Base-by-base conservation (phyloP, 2,113 vertebrate genomes). In the Thunnus maccoyii region DNA sequence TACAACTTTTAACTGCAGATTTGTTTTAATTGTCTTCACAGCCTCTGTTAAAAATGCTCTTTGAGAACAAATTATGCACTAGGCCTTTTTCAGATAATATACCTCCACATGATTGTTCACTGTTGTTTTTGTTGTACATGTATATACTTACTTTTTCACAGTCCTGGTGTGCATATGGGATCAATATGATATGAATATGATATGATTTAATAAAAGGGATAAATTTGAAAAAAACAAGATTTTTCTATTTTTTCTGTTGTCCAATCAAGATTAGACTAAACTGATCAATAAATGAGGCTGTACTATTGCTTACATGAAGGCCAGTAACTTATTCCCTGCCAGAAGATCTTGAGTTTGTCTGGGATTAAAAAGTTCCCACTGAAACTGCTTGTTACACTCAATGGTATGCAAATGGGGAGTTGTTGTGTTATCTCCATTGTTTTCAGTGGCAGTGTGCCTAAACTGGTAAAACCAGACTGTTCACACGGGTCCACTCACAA, bases 381-480 rank as follows among this genome's bases (percentile, higher is more conserved):
- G 48, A 91, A 89, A 87, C 65, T 50, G 71, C 50, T 52, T 36
- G 47, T 82, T 65, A 83, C 32, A 55, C 27, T 57, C 44, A 54
- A 2, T 50, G n/a, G 32, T 78, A 30, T 57, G 78, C 41, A 47
- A 64, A 16, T 50, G 47, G 10, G 17, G 65, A 58, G 52, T 57
- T 75, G 47, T 27, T 22, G 7, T 63, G 69, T 72, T 72, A 55
- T 84, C 36, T 81, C 44, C n/a, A 71, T 80, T 90, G 83, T 86
- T 77, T 47, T 72, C 46, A 32, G 36, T 25, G 52, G 66, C 78
- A 88, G 91, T 89, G 85, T 57, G 68, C 72, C 85, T 75, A 8
- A 90, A 92, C 91, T 52, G 60, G 91, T 81, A 14, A 73, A 90
- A 89, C 92, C 57, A 30, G 90, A 65, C 5, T 44, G 51, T 16